Conservation (phyloP, 1,140 invertebrate species). For the Zaprionus camerounensis region DNA sequence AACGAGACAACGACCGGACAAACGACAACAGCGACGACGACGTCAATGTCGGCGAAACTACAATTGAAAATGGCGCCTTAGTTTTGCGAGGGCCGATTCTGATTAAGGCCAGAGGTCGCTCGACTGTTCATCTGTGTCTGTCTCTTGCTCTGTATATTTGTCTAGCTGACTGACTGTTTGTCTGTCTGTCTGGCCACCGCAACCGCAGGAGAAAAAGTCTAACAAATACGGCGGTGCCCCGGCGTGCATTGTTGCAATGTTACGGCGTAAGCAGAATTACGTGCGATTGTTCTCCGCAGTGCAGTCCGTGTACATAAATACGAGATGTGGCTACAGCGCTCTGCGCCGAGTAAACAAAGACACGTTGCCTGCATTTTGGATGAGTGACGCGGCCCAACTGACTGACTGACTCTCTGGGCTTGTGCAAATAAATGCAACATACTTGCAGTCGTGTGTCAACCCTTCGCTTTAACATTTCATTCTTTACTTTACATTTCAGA, state of each 20-base stretch:
- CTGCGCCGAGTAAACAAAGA: conserved; percentile 74
- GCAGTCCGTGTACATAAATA: conserved; percentile 75
- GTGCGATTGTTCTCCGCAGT: conserved; percentile 82
- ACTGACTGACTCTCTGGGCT: conserved; percentile 46
- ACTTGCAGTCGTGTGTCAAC: conserved; percentile 23
- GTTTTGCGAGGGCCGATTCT: conserved; percentile 65
- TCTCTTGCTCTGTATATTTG: background rate
- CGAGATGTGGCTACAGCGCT: conserved; percentile 39
- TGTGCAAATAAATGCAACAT: conserved; percentile 53
- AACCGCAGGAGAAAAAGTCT: conserved; percentile 59
- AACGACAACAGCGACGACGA: conserved; percentile 12
- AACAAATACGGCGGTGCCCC: conserved; percentile 55
- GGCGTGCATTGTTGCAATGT: conserved; percentile 70
- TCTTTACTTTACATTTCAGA: too few relatives aligned
- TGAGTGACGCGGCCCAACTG: conserved; percentile 56
- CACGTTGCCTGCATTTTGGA: conserved; percentile 79
- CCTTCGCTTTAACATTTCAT: conserved; percentile 24
- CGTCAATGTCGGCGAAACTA: conserved; percentile 37
- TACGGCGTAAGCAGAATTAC: conserved; percentile 82
- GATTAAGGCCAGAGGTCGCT: conserved; percentile 72
- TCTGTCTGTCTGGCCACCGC: conserved; percentile 50
- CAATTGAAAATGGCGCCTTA: conserved; percentile 71
- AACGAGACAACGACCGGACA: conserved; percentile 15
- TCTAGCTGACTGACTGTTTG: conserved; percentile 29
- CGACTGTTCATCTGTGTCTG: background rate